Percentiles rank a stretch among this genome's conserved stretches.
Conservation (phyloP, 1,140 invertebrate species). For the Nasonia vitripennis region DNA sequence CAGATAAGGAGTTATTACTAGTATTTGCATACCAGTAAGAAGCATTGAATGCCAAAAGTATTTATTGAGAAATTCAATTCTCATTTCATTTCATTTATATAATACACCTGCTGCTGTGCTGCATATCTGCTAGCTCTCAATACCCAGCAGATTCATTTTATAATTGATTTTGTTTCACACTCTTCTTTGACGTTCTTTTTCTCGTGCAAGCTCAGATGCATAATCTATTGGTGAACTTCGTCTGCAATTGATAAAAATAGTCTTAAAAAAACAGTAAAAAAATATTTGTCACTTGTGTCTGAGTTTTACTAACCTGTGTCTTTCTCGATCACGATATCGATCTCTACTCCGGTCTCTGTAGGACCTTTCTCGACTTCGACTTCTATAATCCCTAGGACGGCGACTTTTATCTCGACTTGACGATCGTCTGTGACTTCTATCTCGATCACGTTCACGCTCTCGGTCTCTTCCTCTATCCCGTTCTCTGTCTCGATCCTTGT, state of each 20-base stretch:
- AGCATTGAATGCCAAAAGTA: constrained; percentile 25
- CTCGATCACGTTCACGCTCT: constrained; percentile 67
- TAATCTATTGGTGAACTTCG: constrained; percentile 71
- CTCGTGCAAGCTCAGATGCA: constrained; percentile 70
- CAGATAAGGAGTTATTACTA: neutral
- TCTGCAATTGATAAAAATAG: constrained; percentile 57
- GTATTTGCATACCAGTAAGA: constrained; percentile 21
- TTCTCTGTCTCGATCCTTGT: constrained; percentile 64
- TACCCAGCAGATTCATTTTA: constrained; percentile 30
- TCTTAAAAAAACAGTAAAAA: neutral
- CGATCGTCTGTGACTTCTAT: constrained; percentile 63
- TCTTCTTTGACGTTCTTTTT: constrained; percentile 72
- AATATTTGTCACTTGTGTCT: neutral
- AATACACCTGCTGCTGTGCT: constrained; percentile 1
- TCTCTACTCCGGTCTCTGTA: constrained; percentile 65
- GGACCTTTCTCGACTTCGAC: constrained; percentile 69
- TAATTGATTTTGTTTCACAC: constrained; percentile 54
- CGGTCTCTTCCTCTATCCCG: constrained; percentile 61
- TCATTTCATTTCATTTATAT: constrained; percentile 4
- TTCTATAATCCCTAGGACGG: constrained; percentile 66
- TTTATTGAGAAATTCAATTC: constrained; percentile 12
- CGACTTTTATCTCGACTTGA: constrained; percentile 64
- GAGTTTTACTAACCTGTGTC: constrained; percentile 62
- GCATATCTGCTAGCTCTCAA: constrained; percentile 4
- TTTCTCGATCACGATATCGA: constrained; percentile 64